These are phyloP conservation scores for Scartelaos histophorus DNA, from an alignment of 2,113 vertebrate species.

Conservation along the genomic window DNA sequence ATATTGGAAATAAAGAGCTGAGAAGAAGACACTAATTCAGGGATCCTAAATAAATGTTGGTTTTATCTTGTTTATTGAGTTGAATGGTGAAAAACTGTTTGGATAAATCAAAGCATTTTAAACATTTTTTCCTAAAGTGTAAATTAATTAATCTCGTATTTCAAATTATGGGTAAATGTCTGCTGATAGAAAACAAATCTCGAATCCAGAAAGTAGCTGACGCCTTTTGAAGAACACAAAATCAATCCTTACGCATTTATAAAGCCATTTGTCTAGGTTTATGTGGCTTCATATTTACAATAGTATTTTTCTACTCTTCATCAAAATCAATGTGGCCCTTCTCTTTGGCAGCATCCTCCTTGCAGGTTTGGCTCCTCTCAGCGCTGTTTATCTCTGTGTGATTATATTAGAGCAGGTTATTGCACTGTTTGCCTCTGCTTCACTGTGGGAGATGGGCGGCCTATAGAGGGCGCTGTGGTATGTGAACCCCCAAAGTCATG, in stretches of 20 bases:
- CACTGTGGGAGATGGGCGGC: neutral
- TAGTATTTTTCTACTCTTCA: conserved; percentile 67
- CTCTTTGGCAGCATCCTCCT: conserved; percentile 32
- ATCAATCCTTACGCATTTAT: conserved; percentile 71
- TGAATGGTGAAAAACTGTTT: neutral
- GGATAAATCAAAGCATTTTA: conserved; percentile 16
- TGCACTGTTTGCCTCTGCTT: neutral
- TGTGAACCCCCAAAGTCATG: neutral
- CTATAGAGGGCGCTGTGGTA: neutral
- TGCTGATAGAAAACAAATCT: conserved; percentile 46
- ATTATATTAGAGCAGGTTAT: neutral
- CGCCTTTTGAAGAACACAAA: conserved; percentile 30
- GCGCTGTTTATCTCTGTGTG: conserved; percentile 40
- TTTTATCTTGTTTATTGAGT: conserved; percentile 9
- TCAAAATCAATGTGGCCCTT: conserved; percentile 72
- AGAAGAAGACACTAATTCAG: neutral
- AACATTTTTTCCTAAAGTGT: conserved; percentile 41
- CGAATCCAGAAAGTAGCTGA: conserved; percentile 46
- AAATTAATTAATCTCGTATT: conserved; percentile 36
- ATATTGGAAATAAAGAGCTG: neutral
- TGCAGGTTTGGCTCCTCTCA: conserved; percentile 45
- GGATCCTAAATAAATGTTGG: neutral
- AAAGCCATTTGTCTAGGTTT: conserved; percentile 63
- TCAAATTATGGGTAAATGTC: conserved; percentile 46
- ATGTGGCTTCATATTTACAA: conserved; percentile 52